A percentile compares a stretch with the other conserved stretches of the same genome.
Evolutionary conservation across 2,888 invertebrate species (phyloP).

Genomic region (Trachelus iudaicus): DNA sequence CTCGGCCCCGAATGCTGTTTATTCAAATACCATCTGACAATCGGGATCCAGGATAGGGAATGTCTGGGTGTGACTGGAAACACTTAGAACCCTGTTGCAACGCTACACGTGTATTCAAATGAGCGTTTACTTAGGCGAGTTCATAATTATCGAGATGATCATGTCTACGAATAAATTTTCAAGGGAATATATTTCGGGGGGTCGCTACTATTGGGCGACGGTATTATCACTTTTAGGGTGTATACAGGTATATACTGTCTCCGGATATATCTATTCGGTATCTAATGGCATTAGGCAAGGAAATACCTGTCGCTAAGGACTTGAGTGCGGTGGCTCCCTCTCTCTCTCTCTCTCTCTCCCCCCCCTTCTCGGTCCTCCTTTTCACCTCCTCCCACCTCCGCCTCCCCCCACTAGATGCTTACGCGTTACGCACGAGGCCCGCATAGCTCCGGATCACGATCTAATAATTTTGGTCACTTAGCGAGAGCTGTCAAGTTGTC

Average conservation of each 20-base stretch:
- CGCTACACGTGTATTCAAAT: slow-evolving; percentile 11
- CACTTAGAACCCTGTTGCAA: slow-evolving; percentile 27
- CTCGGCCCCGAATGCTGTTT: neutral
- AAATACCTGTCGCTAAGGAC: neutral
- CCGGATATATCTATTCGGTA: neutral
- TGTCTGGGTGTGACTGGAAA: slow-evolving; percentile 29
- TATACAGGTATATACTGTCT: neutral
- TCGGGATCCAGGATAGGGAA: neutral
- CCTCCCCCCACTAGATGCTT: neutral
- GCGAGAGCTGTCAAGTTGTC: slow-evolving; percentile 43
- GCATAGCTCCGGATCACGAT: neutral
- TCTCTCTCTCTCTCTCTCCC: neutral
- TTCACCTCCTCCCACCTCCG: too few species aligned
- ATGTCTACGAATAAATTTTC: slow-evolving; percentile 46
- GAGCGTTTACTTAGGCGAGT: slow-evolving; percentile 28
- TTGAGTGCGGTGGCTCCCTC: neutral
- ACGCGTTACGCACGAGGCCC: neutral
- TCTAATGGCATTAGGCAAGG: neutral
- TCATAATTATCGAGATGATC: slow-evolving; percentile 43
- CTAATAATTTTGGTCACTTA: slow-evolving; percentile 41
- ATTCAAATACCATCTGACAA: neutral
- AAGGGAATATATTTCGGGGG: neutral
- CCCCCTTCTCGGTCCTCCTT: neutral
- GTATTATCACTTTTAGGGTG: neutral
- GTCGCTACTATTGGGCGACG: slow-evolving; percentile 32